phyloP scores from a whole-genome alignment of 2,888 invertebrate genomes.

The Gymnoscelis rufifasciata region DNA sequence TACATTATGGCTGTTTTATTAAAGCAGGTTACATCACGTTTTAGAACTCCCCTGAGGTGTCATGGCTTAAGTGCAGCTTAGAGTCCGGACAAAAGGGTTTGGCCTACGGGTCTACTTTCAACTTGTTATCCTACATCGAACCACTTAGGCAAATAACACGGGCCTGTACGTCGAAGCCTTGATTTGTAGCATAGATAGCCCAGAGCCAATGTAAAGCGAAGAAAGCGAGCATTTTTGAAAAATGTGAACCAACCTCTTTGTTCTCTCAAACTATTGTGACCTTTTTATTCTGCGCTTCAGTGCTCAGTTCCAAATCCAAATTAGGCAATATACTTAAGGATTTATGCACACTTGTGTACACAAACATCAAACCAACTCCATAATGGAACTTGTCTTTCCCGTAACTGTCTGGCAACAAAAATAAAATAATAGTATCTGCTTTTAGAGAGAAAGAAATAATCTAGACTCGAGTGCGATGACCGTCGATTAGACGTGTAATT shows the following conservation, averaged over 20 bases:
- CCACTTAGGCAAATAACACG: constrained; percentile 60
- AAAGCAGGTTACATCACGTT: constrained; percentile 44
- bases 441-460: constrained; percentile 53
- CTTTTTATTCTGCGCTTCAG: too few relatives aligned
- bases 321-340: constrained; percentile 54
- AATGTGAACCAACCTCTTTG: constrained; percentile 23
- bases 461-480: constrained; percentile 59
- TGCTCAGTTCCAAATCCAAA: constrained; percentile 41
- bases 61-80: constrained; percentile 35
- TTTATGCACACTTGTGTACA: constrained; percentile 49
- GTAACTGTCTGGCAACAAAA: constrained; percentile 41
- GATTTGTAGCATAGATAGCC: constrained; percentile 33
- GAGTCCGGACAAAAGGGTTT: constrained; percentile 44
- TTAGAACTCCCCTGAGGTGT: constrained; percentile 49
- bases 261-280: constrained; percentile 28
- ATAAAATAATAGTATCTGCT: constrained; percentile 38
- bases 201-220: constrained; percentile 1
- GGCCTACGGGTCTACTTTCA: constrained; percentile 33
- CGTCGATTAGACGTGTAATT: constrained; percentile 61
- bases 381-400: constrained; percentile 55
- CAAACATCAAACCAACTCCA: constrained; percentile 38
- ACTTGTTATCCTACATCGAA: constrained; percentile 48
- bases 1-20: constrained; percentile 36
- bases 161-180: constrained; percentile 42
- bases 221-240: constrained; percentile 9